phyloP scores from a whole-genome alignment of 2,113 vertebrate species.

The Otis tarda region DNA sequence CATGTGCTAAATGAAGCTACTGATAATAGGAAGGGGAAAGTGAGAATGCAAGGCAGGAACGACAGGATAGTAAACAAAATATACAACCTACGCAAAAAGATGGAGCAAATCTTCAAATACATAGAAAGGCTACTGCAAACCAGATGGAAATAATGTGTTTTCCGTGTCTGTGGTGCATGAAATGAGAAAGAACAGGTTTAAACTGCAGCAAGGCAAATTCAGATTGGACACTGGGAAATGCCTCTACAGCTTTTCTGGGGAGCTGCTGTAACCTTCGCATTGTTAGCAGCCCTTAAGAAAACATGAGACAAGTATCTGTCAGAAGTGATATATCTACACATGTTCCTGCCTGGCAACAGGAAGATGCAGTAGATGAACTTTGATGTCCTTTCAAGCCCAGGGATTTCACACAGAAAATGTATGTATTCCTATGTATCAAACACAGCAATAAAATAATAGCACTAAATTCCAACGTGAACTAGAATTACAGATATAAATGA shows the following conservation, averaged over 20 bases:
- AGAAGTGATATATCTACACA: neutral
- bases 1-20: neutral
- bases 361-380: neutral
- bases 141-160: neutral
- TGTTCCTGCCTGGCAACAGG: neutral
- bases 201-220: neutral
- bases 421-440: neutral
- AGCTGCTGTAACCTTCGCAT: neutral
- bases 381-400: neutral
- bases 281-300: slow-evolving; percentile 2
- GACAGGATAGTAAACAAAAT: neutral
- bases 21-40: neutral
- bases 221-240: neutral
- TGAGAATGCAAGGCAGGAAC: neutral
- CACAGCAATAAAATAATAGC: neutral
- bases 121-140: neutral
- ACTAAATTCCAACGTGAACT: neutral
- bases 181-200: neutral
- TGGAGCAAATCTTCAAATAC: neutral
- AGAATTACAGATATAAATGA: neutral
- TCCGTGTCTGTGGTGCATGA: neutral
- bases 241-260: neutral
- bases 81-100: neutral
- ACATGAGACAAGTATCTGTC: neutral
- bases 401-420: neutral